phyloP scores from a whole-genome alignment of 2,888 invertebrate species.

The Bembecia ichneumoniformis region DNA sequence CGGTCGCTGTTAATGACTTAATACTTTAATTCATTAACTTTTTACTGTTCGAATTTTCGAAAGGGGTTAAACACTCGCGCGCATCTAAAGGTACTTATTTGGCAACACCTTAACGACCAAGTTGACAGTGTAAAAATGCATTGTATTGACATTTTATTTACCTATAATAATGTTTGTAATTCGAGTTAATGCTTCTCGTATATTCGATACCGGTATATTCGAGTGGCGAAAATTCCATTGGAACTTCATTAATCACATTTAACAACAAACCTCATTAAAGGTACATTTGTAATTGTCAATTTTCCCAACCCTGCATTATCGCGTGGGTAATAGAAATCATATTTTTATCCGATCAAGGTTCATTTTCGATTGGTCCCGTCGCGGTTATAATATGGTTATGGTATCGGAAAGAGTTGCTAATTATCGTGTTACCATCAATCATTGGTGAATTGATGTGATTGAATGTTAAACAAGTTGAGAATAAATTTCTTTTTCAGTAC shows the following conservation, averaged over 20 bases:
- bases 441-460: slow-evolving; percentile 16
- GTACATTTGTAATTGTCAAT: slow-evolving; percentile 63
- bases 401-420: slow-evolving; percentile 43
- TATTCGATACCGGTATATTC: neutral
- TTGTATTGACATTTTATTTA: neutral
- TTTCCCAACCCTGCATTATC: slow-evolving; percentile 15
- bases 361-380: neutral
- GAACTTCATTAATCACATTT: slow-evolving; percentile 51
- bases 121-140: neutral
- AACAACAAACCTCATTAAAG: slow-evolving; percentile 60
- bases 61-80: neutral
- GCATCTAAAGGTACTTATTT: neutral
- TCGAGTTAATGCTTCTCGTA: slow-evolving; percentile 7
- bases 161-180: no score
- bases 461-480: slow-evolving; percentile 3
- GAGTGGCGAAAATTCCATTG: neutral
- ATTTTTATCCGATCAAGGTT: neutral
- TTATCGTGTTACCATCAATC: slow-evolving; percentile 58
- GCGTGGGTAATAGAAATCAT: neutral
- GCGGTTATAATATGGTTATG: slow-evolving; percentile 23
- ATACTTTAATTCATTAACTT: slow-evolving; percentile 15
- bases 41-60: slow-evolving; percentile 9
- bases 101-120: neutral
- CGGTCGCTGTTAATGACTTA: slow-evolving; percentile 19
- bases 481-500: neutral